Percentiles rank a stretch among this genome's conserved stretches.
Evolutionary conservation across 1,140 invertebrate genomes (phyloP).

Genomic region (Nymphalis io): DNA sequence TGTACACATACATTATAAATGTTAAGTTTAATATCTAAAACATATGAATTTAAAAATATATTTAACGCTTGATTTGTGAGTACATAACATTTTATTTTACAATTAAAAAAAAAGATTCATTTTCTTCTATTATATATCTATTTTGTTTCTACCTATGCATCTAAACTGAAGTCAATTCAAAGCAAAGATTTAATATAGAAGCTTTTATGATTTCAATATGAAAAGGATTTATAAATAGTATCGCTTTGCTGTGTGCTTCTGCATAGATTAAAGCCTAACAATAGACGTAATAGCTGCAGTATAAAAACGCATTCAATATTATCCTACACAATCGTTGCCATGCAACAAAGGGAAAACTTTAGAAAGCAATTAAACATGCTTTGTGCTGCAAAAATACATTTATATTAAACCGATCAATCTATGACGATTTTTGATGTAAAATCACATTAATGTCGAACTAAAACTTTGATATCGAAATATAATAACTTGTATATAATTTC

Average conservation of each 20-base stretch:
- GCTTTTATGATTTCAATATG: constrained; percentile 12
- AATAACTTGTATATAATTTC: no score
- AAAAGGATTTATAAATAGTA: constrained; percentile 17
- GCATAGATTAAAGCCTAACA: constrained; percentile 31
- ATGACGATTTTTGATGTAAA: no score
- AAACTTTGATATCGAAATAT: neutral
- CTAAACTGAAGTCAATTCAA: neutral
- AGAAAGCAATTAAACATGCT: constrained; percentile 31
- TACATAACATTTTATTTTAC: no score
- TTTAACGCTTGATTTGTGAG: no score
- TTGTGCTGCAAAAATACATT: neutral
- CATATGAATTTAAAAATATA: no score
- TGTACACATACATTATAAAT: no score
- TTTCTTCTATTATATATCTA: no score
- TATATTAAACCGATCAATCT: no score
- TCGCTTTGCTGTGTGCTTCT: constrained; percentile 16
- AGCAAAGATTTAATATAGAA: constrained; percentile 9
- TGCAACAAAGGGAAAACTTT: constrained; percentile 28
- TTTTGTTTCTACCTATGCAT: neutral
- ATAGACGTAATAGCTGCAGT: constrained; percentile 32
- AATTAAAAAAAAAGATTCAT: no score
- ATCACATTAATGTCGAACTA: no score
- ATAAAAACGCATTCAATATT: constrained; percentile 33
- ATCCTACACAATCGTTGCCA: constrained; percentile 20
- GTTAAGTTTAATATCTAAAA: no score